Base-by-base conservation (phyloP, 2,888 invertebrate species). In the Phengaris alcon region DNA sequence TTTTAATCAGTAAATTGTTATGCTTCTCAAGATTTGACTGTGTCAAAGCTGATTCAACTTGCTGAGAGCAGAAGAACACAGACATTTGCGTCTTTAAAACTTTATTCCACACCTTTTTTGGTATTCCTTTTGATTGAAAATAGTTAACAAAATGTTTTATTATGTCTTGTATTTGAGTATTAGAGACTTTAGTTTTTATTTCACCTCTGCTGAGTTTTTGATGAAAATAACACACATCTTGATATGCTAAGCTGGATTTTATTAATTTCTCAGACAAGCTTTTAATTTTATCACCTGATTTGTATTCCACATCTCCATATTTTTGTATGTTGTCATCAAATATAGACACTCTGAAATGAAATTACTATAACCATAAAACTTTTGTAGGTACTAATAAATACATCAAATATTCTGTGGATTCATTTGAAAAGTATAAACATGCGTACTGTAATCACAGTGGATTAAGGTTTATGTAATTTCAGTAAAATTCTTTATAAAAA, bases 281-380 rank as follows among this genome's bases (percentile, higher is more conserved):
- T 5, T 82, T 78, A 0, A 78, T 13, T 48, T 81, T 78, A 10
- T 85, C 80, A 2, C 75, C 77, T 35, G 79, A 81, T 75, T 83
- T 81, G 5, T 88, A 77, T 0, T 83, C 77, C 46, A 93, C 75
- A n/a, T 91, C 89, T 0, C 92, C 92, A 80, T 85, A 92, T 81
- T 88, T 89, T 78, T 91, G 90, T 9, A 86, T 81, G 77, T 87
- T 90, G 73, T 86, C 83, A 72, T 89, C 86, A 74, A 92, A 91
- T 64, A 91, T 86, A 4, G 92, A 87, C n/a, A 81, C 79, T 76
- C 91, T 91, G 83, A 35, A 84, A 85, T 59, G 75, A 77, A 54
- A 12, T 74, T 44, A 64, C 35, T 54, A 68, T 59, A 15, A 44
- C 68, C 9, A 54, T 54, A 54, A 54, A 54, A 48, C 1, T 4